Base-by-base conservation (phyloP, 1,140 invertebrate species). In the Lordiphosa stackelbergi region DNA sequence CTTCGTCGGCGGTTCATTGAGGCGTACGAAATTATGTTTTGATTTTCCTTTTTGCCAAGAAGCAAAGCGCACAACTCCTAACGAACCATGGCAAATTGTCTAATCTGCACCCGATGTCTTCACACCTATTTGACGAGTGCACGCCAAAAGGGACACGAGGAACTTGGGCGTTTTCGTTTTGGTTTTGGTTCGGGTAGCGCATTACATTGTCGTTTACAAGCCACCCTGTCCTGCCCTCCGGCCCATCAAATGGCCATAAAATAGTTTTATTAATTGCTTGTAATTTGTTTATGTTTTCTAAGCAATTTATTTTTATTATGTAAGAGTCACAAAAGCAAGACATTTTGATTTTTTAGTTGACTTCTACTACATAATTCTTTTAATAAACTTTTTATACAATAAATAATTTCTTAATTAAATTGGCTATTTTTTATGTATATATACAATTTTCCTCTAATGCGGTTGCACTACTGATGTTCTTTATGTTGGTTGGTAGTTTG, bases 241-340 rank as follows among this genome's bases (percentile, higher is more conserved):
- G 66, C 46, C 75, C 55, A 68, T 58, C 57, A 75, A 70, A 71
- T 53, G 54, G 54, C 40, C 59, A 71, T 58, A 56, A 37, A 52
- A 73, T 61, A 62, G 42, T 37, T 61, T 75, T 71, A 79, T 75
- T 79, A 81, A 79, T 79, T 79, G 65, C 48, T 59, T 75, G 74
- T 81, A 79, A 79, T 79, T 79, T 79, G 75, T 79, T 79, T 79
- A 81, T 68, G 71, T 74, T 74, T 81, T 64, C 71, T 47, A 74
- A 64, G 66, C 71, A 81, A 81, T 79, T 79, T 79, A 5, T 31
- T 8, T 31, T 31, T 31, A 57, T 75, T 81, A 41, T 41, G 19
- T 4, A 16, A 16, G 16, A n/a, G n/a, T n/a, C n/a, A n/a, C n/a
- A n/a, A n/a, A n/a, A n/a, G n/a, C n/a, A n/a, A n/a, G n/a, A n/a